phyloP scores from a whole-genome alignment of 2,113 vertebrate species.

The Chloropsis cyanopogon region DNA sequence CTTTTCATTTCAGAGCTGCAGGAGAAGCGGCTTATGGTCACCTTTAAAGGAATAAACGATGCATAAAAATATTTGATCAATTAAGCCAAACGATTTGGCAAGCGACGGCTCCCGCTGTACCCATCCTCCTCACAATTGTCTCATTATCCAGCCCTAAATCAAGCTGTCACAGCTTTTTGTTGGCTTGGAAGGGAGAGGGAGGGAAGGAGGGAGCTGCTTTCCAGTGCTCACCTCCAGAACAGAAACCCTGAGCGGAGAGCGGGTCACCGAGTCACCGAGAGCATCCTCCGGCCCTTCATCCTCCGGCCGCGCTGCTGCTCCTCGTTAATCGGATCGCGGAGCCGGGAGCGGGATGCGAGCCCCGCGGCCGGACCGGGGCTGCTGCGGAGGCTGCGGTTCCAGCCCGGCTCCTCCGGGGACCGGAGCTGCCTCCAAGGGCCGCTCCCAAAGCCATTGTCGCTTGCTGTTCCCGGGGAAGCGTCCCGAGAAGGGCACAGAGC shows the following conservation, averaged over 20 bases:
- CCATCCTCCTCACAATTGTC: constrained; percentile 39
- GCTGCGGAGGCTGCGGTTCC: too few species aligned
- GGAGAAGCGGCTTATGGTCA: not conserved
- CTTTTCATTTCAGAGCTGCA: not conserved
- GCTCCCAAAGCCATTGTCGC: fast-evolving
- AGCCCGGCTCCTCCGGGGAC: not conserved
- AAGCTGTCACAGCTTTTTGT: constrained; percentile 24
- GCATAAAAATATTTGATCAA: constrained; percentile 62
- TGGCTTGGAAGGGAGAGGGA: not conserved
- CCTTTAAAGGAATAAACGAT: constrained; percentile 41
- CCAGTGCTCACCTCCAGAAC: not conserved
- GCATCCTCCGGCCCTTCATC: not conserved
- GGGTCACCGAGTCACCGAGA: not conserved
- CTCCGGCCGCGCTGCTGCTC: not conserved
- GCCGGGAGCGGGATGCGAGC: not conserved
- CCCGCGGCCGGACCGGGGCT: too few species aligned
- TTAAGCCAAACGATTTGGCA: constrained; percentile 53
- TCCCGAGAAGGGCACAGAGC: not conserved
- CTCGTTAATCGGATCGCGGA: fast-evolving
- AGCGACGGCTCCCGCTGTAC: constrained; percentile 7
- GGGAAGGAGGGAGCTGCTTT: not conserved
- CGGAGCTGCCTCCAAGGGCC: fast-evolving
- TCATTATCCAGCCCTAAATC: constrained; percentile 50
- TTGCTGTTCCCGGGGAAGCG: fast-evolving
- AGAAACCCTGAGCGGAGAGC: not conserved